Evolutionary conservation across 1,140 invertebrate genomes (phyloP), one percentile per base, ranked within the genome.

Genomic region (Pseudomyrmex dendroicus): DNA sequence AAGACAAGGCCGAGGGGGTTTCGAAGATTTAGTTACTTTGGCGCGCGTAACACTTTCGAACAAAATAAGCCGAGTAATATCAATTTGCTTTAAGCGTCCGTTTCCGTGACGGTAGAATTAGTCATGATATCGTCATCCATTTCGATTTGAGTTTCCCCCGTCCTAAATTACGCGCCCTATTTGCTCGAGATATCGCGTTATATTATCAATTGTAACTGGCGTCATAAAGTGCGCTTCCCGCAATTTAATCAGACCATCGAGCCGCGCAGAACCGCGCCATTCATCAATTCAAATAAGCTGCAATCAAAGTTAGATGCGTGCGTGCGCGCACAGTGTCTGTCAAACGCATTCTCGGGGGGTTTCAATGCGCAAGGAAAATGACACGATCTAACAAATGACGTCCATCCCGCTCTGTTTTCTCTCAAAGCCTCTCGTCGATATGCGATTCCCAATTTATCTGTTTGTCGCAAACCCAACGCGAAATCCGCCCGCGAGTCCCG

Each of bases 261-360:
- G 63, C 52, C 74, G 64, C 35, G 54, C 13, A 15, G 56, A 57
- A 17, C 35, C 62, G 35, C 9, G 8, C 35, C 52, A 78, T 78
- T 78, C 64, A 57, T 78, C 64, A 68, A 68, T 68, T 57, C 76
- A 57, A 78, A 78, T 78, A 78, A 77, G 25, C 74, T 22, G 62
- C 74, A 67, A 78, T 78, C 76, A 68, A 78, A 68, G 64, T 78
- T 68, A 20, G 35, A 57, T 64, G 48, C 35, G 35, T 35, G 35
- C 35, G 35, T 12, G 17, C 35, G 4, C 66, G 74, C 62, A 20
- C n/a, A n/a, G 22, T 52, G 62, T 15, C 13, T 56, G 52, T 68
- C 64, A 68, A 52, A 46, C 68, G 15, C 46, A 78, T 78, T 78
- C 35, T 35, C 5, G 56, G 54, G 15, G 44, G 9, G 56, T 46